Percentiles rank a stretch among this genome's conserved stretches.
These are phyloP conservation scores for Merops nubicus DNA, from an alignment of 2,113 vertebrate species.

Conservation along the genomic window DNA sequence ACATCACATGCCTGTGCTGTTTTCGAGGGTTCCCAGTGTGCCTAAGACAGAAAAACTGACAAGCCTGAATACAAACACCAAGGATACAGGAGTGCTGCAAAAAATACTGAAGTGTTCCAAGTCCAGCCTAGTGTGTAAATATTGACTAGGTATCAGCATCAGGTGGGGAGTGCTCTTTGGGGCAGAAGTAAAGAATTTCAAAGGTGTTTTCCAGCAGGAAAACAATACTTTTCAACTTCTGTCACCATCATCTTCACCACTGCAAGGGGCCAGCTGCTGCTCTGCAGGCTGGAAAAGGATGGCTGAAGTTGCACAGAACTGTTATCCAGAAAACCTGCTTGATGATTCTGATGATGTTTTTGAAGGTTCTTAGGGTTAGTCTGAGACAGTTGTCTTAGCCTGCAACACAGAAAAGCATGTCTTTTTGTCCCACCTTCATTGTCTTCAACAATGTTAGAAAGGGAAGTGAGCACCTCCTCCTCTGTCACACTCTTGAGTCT, in stretches of 20 bases:
- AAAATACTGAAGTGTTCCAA: background rate
- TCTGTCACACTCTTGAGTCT: background rate
- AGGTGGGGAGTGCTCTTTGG: background rate
- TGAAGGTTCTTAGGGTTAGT: background rate
- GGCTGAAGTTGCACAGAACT: background rate
- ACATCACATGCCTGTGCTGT: background rate
- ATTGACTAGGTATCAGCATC: background rate
- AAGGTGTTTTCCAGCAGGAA: background rate
- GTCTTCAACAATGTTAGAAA: background rate
- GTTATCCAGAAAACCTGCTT: background rate
- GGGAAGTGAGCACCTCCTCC: background rate
- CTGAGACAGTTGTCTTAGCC: background rate
- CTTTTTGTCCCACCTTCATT: background rate
- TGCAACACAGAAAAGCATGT: background rate
- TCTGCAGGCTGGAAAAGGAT: background rate
- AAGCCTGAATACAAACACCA: background rate
- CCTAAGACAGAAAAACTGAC: background rate
- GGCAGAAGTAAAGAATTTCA: background rate
- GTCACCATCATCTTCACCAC: background rate
- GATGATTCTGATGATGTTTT: background rate
- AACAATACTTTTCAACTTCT: background rate
- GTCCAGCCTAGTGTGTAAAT: background rate
- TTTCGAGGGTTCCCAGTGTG: background rate
- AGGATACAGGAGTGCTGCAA: background rate
- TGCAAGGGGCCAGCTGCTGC: background rate